Evolutionary conservation across 2,113 vertebrate species (phyloP).

Genomic region (Leptobrachium leishanense): DNA sequence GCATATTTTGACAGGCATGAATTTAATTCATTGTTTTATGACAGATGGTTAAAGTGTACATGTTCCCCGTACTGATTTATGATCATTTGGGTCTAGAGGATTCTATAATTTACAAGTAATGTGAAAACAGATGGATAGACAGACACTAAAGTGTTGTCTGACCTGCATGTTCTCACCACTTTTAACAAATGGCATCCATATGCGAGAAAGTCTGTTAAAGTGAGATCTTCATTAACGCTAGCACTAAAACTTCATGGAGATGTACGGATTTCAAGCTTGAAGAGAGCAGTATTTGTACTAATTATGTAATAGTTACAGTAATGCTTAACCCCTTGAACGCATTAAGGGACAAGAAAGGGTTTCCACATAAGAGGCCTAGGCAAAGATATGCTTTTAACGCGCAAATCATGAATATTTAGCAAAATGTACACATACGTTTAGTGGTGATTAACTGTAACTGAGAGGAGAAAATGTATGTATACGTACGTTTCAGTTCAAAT

Average conservation of each 20-base stretch:
- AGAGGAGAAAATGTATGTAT: too few species aligned
- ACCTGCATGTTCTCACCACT: constrained; percentile 79
- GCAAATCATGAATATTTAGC: too few species aligned
- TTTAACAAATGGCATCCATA: constrained; percentile 95
- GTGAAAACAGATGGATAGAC: constrained; percentile 98
- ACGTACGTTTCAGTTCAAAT: too few species aligned
- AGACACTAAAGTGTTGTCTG: constrained; percentile 86
- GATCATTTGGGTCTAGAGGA: constrained; percentile 94
- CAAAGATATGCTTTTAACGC: too few species aligned
- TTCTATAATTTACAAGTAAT: constrained; percentile 91
- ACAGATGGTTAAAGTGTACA: constrained; percentile 93
- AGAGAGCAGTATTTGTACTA: background rate
- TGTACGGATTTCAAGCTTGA: background rate
- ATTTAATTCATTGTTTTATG: constrained; percentile 99
- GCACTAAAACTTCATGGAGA: constrained; percentile 37
- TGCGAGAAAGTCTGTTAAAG: constrained; percentile 71
- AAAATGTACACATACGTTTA: too few species aligned
- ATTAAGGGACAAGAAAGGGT: background rate
- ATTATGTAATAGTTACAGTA: background rate
- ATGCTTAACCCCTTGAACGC: background rate
- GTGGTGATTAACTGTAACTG: too few species aligned
- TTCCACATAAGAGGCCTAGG: too few species aligned
- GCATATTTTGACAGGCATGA: constrained; percentile 92
- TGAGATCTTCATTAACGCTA: constrained; percentile 71
- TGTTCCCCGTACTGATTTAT: constrained; percentile 92